phyloP scores from a whole-genome alignment of 2,888 invertebrate genomes.

The Clistopyga incitator region DNA sequence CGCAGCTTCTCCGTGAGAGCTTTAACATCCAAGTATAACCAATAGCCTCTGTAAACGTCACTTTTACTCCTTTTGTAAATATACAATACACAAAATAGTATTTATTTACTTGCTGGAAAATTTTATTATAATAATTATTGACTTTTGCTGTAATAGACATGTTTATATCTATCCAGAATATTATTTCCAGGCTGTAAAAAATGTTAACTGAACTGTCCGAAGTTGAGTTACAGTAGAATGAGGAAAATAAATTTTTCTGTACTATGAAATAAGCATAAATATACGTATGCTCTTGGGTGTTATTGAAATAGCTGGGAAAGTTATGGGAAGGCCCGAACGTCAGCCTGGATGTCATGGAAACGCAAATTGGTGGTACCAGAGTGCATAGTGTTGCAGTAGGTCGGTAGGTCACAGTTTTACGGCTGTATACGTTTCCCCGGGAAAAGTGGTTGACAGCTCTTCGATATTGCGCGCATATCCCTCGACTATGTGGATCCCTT shows the following conservation, averaged over 20 bases:
- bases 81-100: not conserved
- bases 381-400: conserved; percentile 35
- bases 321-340: conserved; percentile 29
- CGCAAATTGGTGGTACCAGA: conserved; percentile 8
- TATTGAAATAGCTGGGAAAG: not conserved
- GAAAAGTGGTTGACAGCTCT: conserved; percentile 57
- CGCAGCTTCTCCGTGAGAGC: not conserved
- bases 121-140: too few relatives aligned
- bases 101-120: too few relatives aligned
- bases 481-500: not conserved
- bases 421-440: conserved; percentile 66
- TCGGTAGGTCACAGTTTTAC: conserved; percentile 71
- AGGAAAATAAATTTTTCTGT: too few relatives aligned
- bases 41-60: not conserved
- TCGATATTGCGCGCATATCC: conserved; percentile 52
- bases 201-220: too few relatives aligned
- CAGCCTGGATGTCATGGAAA: conserved; percentile 42
- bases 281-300: not conserved
- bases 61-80: not conserved
- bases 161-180: too few relatives aligned
- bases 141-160: too few relatives aligned
- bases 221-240: too few relatives aligned
- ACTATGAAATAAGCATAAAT: too few relatives aligned
- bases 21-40: not conserved
- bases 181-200: too few relatives aligned